phyloP scores from a whole-genome alignment of 2,797 vertebrate genomes.

The Ceryle rudis region DNA sequence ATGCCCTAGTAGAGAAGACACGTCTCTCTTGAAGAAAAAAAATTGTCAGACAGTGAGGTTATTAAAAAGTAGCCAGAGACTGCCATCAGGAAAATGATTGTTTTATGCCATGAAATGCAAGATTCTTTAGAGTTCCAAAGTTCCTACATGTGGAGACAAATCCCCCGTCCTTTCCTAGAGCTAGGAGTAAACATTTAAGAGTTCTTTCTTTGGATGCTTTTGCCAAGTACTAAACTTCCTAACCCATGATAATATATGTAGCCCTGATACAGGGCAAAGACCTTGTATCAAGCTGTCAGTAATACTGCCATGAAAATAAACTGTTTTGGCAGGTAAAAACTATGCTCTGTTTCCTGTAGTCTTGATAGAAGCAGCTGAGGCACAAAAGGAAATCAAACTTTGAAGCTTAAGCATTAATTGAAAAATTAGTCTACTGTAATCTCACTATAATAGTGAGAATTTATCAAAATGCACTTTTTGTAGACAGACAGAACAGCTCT shows the following conservation, averaged over 20 bases:
- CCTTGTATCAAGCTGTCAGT: neutral
- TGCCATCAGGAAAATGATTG: constrained; percentile 40
- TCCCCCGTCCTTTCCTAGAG: neutral
- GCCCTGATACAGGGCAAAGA: neutral
- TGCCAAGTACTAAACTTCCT: neutral
- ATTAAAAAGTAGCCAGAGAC: constrained; percentile 49
- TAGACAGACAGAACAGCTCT: neutral
- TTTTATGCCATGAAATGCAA: neutral
- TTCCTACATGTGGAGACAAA: neutral
- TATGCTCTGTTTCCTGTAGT: neutral
- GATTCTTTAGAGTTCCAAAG: constrained; percentile 4
- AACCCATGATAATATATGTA: neutral
- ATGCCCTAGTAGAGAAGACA: constrained; percentile 49
- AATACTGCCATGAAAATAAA: neutral
- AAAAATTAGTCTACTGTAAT: neutral
- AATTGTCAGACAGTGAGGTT: constrained; percentile 26
- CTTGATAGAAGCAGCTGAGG: neutral
- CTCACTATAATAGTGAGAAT: neutral
- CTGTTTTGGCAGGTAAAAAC: neutral
- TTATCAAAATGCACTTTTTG: neutral
- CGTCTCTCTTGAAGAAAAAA: constrained; percentile 43
- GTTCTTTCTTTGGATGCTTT: neutral
- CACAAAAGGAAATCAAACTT: neutral
- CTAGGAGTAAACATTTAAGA: neutral
- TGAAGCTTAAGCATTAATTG: neutral